Percentiles rank a stretch among this genome's conserved stretches.
Evolutionary conservation across 2,797 vertebrate species (phyloP).

Genomic region (Caiman crocodilus): DNA sequence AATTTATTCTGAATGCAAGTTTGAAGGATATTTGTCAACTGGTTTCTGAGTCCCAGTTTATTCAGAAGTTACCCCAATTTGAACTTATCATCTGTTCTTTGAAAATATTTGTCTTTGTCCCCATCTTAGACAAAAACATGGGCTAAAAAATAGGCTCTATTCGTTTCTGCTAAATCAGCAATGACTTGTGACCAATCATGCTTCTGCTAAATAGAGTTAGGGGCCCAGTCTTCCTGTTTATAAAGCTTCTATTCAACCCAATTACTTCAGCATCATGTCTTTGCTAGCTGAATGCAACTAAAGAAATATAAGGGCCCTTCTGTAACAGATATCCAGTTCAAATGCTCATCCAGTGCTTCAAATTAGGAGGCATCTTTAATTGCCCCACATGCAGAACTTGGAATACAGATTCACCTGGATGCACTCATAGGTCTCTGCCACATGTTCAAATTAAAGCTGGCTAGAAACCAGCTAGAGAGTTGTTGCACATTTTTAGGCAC

Average conservation of each 20-base stretch:
- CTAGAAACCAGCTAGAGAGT: no score
- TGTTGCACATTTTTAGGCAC: no score
- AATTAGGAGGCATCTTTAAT: background rate
- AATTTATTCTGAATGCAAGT: slow-evolving; percentile 12
- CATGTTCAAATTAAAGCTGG: no score
- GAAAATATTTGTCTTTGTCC: slow-evolving; percentile 11
- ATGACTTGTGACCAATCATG: background rate
- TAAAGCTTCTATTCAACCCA: slow-evolving; percentile 6
- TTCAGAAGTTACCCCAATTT: slow-evolving; percentile 6
- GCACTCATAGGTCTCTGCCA: background rate
- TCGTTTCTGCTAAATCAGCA: background rate
- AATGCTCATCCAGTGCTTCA: background rate
- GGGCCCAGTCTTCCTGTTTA: slow-evolving; percentile 32
- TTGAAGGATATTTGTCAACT: slow-evolving; percentile 12
- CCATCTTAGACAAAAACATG: background rate
- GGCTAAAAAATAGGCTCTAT: background rate
- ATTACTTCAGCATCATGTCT: background rate
- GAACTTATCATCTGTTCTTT: background rate
- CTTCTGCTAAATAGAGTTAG: background rate
- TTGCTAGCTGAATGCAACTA: background rate
- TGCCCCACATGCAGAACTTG: background rate
- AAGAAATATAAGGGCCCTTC: background rate
- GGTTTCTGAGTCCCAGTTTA: slow-evolving; percentile 26
- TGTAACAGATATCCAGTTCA: background rate
- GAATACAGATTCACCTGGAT: background rate